These are phyloP conservation scores for Poecilia velifera DNA, from an alignment of 2,797 vertebrate species.

Conservation along the genomic window DNA sequence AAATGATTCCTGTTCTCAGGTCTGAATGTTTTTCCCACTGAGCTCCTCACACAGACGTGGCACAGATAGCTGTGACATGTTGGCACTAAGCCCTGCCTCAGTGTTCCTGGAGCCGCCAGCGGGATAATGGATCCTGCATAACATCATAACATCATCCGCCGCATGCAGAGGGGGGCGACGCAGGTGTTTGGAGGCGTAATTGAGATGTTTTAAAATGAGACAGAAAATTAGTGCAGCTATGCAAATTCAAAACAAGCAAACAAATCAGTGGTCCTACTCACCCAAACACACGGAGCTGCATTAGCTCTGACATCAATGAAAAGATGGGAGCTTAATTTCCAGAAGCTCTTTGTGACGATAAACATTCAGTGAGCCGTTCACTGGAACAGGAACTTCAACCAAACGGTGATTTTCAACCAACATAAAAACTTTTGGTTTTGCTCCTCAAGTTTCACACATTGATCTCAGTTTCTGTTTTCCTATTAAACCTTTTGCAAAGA, in stretches of 20 bases:
- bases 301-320: neutral
- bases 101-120: conserved; percentile 51
- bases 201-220: conserved; percentile 51
- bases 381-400: neutral
- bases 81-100: conserved; percentile 53
- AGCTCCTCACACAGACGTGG: conserved; percentile 3
- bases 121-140: conserved; percentile 44
- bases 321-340: conserved; percentile 16
- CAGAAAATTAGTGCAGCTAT: conserved; percentile 14
- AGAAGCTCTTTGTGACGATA: conserved; percentile 29
- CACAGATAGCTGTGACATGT: conserved; percentile 35
- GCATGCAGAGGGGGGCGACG: conserved; percentile 17
- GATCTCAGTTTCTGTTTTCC: neutral
- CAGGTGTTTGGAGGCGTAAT: conserved; percentile 41
- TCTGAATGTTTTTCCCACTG: conserved; percentile 40
- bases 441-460: neutral
- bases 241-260: conserved; percentile 32
- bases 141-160: conserved; percentile 17
- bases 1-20: conserved; percentile 37
- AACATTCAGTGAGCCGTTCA: neutral
- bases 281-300: neutral
- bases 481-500: neutral
- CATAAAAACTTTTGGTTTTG: neutral
- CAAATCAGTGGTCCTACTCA: conserved; percentile 21
- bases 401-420: neutral